These are phyloP conservation scores for Sander vitreus DNA, from an alignment of 2,113 vertebrate species.

Conservation along the genomic window DNA sequence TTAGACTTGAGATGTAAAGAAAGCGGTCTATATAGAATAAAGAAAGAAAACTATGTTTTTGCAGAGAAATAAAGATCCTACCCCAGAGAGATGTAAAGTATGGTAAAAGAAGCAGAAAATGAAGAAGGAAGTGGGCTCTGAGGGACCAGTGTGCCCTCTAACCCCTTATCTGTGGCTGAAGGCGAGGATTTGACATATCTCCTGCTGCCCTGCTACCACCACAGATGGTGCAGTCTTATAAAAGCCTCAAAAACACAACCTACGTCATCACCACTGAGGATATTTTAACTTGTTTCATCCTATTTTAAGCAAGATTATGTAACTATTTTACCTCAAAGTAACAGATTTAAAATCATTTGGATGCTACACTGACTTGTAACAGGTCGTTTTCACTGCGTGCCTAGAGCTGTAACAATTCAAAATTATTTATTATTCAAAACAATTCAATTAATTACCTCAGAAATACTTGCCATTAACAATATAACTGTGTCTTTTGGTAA, in stretches of 20 bases:
- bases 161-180: slow-evolving; percentile 42
- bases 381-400: too few relatives aligned
- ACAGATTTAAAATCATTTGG: too few relatives aligned
- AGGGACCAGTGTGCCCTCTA: slow-evolving; percentile 52
- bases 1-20: not conserved
- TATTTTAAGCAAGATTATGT: not conserved
- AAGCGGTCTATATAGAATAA: not conserved
- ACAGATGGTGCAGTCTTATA: slow-evolving; percentile 46
- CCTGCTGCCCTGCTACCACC: slow-evolving; percentile 12
- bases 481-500: too few relatives aligned
- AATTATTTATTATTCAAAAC: too few relatives aligned
- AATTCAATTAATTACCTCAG: too few relatives aligned
- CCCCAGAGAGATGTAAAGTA: not conserved
- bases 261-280: not conserved
- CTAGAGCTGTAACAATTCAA: too few relatives aligned
- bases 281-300: not conserved
- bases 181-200: slow-evolving; percentile 40
- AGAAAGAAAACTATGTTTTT: not conserved
- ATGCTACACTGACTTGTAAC: too few relatives aligned
- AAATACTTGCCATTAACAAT: too few relatives aligned
- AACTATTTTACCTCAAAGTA: too few relatives aligned
- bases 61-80: not conserved
- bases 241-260: slow-evolving; percentile 19
- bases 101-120: slow-evolving; percentile 13
- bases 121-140: not conserved